Conservation (phyloP, 2,888 invertebrate species). For the Theretra japonica region DNA sequence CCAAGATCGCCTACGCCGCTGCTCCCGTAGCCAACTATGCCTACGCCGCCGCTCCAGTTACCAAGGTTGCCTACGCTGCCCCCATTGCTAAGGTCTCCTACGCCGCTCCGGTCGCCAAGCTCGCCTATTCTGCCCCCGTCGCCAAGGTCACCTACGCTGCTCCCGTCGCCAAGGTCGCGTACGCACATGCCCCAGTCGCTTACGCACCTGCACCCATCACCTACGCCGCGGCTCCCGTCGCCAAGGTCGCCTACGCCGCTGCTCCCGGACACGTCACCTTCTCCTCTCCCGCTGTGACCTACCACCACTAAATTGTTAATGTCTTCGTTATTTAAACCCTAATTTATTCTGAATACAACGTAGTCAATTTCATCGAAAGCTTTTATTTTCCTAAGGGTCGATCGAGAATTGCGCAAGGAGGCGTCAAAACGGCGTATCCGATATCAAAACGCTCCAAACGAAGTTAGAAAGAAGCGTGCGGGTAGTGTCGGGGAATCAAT, state of each 20-base stretch:
- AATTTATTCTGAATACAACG: constrained; percentile 70
- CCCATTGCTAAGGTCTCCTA: constrained; percentile 50
- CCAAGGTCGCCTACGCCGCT: constrained; percentile 48
- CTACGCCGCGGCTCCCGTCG: constrained; percentile 46
- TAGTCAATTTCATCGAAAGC: constrained; percentile 50
- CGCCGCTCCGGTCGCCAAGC: constrained; percentile 49
- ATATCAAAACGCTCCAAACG: constrained; percentile 83
- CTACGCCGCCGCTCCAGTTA: constrained; percentile 48
- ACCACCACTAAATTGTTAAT: constrained; percentile 68
- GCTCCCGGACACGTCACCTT: constrained; percentile 62
- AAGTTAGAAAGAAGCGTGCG: constrained; percentile 82
- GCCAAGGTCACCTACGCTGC: constrained; percentile 56
- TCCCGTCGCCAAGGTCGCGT: constrained; percentile 53
- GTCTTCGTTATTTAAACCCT: constrained; percentile 48
- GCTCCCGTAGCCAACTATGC: constrained; percentile 48
- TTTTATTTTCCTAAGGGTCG: constrained; percentile 62
- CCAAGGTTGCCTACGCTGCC: constrained; percentile 45
- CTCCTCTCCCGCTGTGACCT: constrained; percentile 70
- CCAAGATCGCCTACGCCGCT: constrained; percentile 50
- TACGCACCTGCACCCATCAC: constrained; percentile 45
- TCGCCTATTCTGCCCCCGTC: constrained; percentile 47
- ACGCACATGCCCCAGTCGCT: constrained; percentile 48
- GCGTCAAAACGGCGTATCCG: constrained; percentile 80
- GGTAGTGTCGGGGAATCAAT: constrained; percentile 83
- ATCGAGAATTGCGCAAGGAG: constrained; percentile 73